Conservation (phyloP, 2,888 invertebrate species). For the Troides aeacus region DNA sequence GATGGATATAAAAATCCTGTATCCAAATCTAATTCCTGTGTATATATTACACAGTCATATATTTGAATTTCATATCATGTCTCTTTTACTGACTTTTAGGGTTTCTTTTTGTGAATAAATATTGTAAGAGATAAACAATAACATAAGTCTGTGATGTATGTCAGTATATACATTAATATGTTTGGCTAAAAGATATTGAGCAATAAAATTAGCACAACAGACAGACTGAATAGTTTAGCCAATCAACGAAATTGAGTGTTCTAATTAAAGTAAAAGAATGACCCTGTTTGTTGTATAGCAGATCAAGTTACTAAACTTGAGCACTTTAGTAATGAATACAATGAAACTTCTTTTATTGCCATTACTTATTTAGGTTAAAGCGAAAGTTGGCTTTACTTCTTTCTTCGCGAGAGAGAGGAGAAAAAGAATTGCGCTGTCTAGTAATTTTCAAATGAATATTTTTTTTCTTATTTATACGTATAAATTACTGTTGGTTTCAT, state of each 20-base stretch:
- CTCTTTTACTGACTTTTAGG: neutral
- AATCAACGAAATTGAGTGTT: conserved; percentile 1
- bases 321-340: neutral
- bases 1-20: conserved; percentile 6
- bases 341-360: conserved; percentile 4
- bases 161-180: too few relatives aligned
- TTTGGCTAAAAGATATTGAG: too few relatives aligned
- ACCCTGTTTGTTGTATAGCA: neutral
- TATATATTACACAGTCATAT: conserved; percentile 9
- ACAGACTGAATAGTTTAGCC: neutral
- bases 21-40: conserved; percentile 16
- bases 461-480: too few relatives aligned
- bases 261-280: conserved; percentile 5
- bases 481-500: too few relatives aligned
- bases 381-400: too few relatives aligned
- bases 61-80: conserved; percentile 21
- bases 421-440: too few relatives aligned
- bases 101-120: too few relatives aligned
- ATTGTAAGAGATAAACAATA: too few relatives aligned
- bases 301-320: neutral
- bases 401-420: too few relatives aligned
- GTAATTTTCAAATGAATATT: too few relatives aligned
- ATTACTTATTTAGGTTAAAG: conserved; percentile 2
- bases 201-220: too few relatives aligned
- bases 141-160: too few relatives aligned